Evolutionary conservation across 1,140 invertebrate species (phyloP), one percentile per base, ranked within the genome.

Genomic region (Rhizoglyphus robini): DNA sequence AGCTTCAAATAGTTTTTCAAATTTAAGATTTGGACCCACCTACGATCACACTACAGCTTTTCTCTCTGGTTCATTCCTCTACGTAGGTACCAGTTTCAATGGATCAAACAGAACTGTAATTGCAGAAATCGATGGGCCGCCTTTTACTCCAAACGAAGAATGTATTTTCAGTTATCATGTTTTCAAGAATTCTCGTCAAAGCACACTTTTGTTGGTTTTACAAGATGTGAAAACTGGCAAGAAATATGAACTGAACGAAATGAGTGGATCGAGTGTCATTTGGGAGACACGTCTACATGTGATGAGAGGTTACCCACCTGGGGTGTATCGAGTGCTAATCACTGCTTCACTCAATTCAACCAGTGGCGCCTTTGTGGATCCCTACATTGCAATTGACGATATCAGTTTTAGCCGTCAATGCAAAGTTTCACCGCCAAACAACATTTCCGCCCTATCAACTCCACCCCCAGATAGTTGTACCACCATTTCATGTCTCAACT

Each of bases 341-440:
- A 27, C 13, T 20, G 27, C 29, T 11, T 18, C 15, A 60, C 3
- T 60, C 1, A 60, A 60, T 46, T 8, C 8, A 20, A 51, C 58
- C 1, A n/a, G 13, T 23, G 38, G 29, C 25, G 13, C n/a, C 15
- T 38, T 60, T 60, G 3, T 60, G 23, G 32, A 32, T 34, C 65
- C 62, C 30, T 67, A 69, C 31, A 63, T 69, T 41, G 68, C 68
- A 13, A 13, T 69, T 23, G 68, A 69, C 49, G 68, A 69, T 48
- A 47, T 69, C 20, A 68, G 60, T 25, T 69, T 69, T 30, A 11
- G 8, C 8, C 8, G 18, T 41, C 8, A 18, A 41, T 41, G 36
- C 18, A n/a, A n/a, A n/a, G n/a, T n/a, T n/a, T n/a, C n/a, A n/a
- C n/a, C n/a, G n/a, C n/a, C n/a, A n/a, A n/a, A n/a, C n/a, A n/a